Evolutionary conservation across 1,140 invertebrate genomes (phyloP), one percentile per base, ranked within the genome.

Genomic region (Drosophila kanapiae): DNA sequence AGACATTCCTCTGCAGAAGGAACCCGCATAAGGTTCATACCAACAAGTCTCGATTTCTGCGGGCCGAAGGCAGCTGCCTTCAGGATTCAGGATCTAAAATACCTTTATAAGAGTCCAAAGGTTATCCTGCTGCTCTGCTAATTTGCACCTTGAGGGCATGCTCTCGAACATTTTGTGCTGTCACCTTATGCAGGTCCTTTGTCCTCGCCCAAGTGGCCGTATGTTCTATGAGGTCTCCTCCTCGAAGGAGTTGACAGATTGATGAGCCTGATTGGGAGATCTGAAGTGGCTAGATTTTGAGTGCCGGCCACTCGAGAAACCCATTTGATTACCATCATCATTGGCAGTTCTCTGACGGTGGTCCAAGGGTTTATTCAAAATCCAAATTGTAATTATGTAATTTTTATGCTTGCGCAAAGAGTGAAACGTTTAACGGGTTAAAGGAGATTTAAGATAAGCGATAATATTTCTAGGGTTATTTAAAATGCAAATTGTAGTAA

Each of bases 111-210:
- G 54, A 33, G 18, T 37, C 48, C 29, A 18, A 31, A 56, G 43
- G 37, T 23, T 47, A 40, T 60, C 70, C 74, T 59, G 61, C 74
- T 67, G 80, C 63, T 59, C 71, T 47, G 82, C 67, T 84, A 88
- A 88, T 84, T 88, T 84, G 80, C 84, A 88, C 84, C 84, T 88
- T 90, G 67, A 88, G 80, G 54, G 48, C 48, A 31, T 29, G n/a
- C 57, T 49, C 43, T 56, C 53, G 18, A 56, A 56, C 51, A 54
- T 37, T 16, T 54, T 31, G 51, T 54, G 16, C 33, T 18, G 51
- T 18, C 51, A 51, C 60, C 69, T 69, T 80, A 88, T 88, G 84
- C 84, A 75, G 84, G 84, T 79, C 61, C 80, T 78, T 65, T 90
- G 85, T 87, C 33, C 38, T 37, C 35, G 29, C 37, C 35, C 58